Percentiles rank a stretch among this genome's conserved stretches.
Evolutionary conservation across 2,888 invertebrate species (phyloP).

Genomic region (Ennomos fuscantarius): DNA sequence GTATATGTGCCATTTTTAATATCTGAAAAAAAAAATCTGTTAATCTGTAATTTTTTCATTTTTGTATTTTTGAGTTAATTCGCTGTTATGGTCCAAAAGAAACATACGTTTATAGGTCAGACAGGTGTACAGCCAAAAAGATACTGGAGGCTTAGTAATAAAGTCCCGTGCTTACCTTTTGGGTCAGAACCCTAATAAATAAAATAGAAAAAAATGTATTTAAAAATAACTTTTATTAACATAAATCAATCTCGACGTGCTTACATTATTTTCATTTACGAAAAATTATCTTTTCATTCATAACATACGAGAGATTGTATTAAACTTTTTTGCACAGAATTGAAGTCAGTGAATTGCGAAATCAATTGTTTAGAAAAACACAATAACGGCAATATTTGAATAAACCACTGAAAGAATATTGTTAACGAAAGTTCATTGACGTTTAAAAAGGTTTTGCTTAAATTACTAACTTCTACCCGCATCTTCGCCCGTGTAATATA

Average conservation of each 20-base stretch:
- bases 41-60: no score
- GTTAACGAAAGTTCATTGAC: slow-evolving; percentile 1
- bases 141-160: no score
- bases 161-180: no score
- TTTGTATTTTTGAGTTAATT: no score
- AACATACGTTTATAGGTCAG: no score
- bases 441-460: not conserved
- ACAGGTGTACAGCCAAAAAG: no score
- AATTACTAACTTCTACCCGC: no score
- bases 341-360: slow-evolving; percentile 18
- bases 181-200: not conserved
- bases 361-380: slow-evolving; percentile 17
- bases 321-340: slow-evolving; percentile 6
- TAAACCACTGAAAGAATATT: not conserved
- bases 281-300: slow-evolving; percentile 10
- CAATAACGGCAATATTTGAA: slow-evolving; percentile 8
- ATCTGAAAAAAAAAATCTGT: no score
- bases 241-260: slow-evolving; percentile 1
- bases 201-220: not conserved
- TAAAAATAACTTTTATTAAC: slow-evolving; percentile 9
- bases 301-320: not conserved
- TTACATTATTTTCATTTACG: slow-evolving; percentile 8
- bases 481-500: no score
- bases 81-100: no score
- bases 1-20: no score